Base-by-base conservation (phyloP, 2,888 invertebrate genomes). In the Rambutsinella grinnellia region DNA sequence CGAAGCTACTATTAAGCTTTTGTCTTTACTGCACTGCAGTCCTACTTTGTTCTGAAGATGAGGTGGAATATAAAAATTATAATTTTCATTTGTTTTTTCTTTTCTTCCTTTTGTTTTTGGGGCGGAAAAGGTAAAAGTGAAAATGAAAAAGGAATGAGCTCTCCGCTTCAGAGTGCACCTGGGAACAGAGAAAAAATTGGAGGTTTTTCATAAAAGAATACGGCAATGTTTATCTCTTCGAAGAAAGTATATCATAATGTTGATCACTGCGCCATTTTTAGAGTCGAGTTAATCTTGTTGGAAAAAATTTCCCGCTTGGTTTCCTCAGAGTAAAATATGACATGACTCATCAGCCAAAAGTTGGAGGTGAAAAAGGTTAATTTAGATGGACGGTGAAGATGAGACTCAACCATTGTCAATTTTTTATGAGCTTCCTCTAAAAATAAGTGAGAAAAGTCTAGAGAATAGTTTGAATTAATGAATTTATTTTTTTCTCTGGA, bases 391-490 rank as follows among this genome's bases (percentile, higher is more conserved):
- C 36, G 36, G 13, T 36, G 5, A 8, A 36, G 36, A 36, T 5
- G 36, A 36, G 13, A 36, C 36, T 5, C 5, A 36, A 36, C 17
- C 58, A 57, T 44, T 57, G 49, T 71, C 71, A 71, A 71, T 71
- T 63, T 71, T 71, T 71, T 62, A 71, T 71, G 71, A 71, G 58
- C 58, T 71, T 71, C 36, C 49, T 15, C 47, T 61, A 56, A 47
- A 56, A 70, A 70, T 62, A 62, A 70, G 70, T 62, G 70, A 70
- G 62, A 70, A 60, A n/a, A n/a, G n/a, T n/a, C n/a, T n/a, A n/a
- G n/a, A n/a, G n/a, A n/a, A n/a, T n/a, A n/a, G n/a, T n/a, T n/a
- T n/a, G n/a, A n/a, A n/a, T n/a, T n/a, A n/a, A n/a, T n/a, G n/a
- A n/a, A n/a, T n/a, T n/a, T n/a, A n/a, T n/a, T n/a, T n/a, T n/a